phyloP scores from a whole-genome alignment of 2,113 vertebrate species.

The Todiramphus chloris region DNA sequence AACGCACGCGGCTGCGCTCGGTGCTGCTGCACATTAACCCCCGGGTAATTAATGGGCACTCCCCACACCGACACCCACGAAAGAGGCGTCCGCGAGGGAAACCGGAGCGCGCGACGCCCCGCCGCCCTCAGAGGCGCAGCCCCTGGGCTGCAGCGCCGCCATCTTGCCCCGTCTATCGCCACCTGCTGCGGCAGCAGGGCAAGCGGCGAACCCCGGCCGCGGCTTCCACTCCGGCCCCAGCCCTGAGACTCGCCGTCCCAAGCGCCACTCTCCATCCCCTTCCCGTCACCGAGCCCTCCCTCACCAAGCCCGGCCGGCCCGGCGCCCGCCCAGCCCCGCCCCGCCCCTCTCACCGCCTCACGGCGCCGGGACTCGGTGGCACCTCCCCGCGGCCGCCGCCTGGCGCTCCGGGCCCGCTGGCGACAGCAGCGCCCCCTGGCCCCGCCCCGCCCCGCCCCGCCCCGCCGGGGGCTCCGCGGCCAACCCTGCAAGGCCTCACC shows the following conservation, averaged over 20 bases:
- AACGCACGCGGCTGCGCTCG: rapidly evolving
- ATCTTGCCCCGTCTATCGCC: background rate
- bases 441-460: no score
- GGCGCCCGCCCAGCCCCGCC: background rate
- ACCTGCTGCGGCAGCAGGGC: background rate
- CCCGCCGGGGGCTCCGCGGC: no score
- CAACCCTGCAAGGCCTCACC: rapidly evolving
- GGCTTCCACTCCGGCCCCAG: no score
- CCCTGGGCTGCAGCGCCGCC: background rate
- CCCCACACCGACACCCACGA: background rate
- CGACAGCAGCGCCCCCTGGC: no score
- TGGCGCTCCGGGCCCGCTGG: no score
- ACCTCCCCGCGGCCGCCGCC: no score
- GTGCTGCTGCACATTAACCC: background rate
- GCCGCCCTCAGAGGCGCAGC: rapidly evolving
- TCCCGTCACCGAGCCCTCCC: background rate
- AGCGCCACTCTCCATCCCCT: no score
- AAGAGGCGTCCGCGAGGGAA: no score
- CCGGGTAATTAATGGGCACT: background rate
- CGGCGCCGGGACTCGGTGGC: background rate
- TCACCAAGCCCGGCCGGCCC: background rate
- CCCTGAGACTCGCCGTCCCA: background rate
- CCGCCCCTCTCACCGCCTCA: background rate
- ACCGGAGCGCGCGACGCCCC: rapidly evolving
- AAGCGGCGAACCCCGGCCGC: background rate